phyloP scores from a whole-genome alignment of 2,113 vertebrate species.

The Poeciliopsis prolifica region DNA sequence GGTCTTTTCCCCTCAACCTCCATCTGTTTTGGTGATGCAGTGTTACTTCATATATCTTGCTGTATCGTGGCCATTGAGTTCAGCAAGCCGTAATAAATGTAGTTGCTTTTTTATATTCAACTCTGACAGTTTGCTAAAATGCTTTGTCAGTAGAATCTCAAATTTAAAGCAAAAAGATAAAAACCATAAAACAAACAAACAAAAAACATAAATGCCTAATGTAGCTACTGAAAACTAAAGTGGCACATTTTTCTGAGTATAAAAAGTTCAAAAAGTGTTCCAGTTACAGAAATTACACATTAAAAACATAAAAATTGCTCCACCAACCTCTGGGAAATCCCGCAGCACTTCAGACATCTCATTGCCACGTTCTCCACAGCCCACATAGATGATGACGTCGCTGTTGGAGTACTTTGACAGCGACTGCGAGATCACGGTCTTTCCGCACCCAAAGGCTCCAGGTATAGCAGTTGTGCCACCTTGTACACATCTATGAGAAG shows the following conservation, averaged over 20 bases:
- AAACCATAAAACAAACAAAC: no score
- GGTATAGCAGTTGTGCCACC: conserved; percentile 97
- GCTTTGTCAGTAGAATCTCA: no score
- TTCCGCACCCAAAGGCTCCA: conserved; percentile 97
- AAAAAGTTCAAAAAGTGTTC: neutral
- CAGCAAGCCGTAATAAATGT: no score
- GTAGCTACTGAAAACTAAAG: neutral
- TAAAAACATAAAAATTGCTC: neutral
- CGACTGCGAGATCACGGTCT: conserved; percentile 98
- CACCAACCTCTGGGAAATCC: conserved; percentile 95
- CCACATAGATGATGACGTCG: conserved; percentile 96
- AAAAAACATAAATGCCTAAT: neutral
- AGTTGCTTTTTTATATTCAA: no score
- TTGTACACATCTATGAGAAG: conserved; percentile 87
- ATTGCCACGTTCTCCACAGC: conserved; percentile 97
- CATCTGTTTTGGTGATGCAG: no score
- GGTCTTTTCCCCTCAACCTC: no score
- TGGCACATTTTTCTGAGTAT: neutral
- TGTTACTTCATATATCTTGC: no score
- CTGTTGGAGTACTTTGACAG: conserved; percentile 98
- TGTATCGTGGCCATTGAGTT: no score
- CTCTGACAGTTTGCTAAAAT: no score
- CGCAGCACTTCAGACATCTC: conserved; percentile 98
- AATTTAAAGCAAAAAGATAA: no score
- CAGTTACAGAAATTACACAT: neutral